Evolutionary conservation across 2,888 invertebrate species (phyloP), one percentile per base, ranked within the genome.

Genomic region (Zele albiditarsus): DNA sequence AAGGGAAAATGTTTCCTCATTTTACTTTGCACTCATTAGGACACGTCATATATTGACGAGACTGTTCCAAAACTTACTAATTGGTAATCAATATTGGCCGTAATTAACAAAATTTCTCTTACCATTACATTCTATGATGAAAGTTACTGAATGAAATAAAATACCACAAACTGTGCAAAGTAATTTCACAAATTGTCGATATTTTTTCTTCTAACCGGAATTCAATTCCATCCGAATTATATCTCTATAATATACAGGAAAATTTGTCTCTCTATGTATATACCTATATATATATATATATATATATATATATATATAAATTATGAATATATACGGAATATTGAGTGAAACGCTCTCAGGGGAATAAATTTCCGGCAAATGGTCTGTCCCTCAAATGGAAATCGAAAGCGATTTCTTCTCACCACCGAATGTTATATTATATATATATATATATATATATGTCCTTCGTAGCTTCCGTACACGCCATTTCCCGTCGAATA

Each of bases 401-500:
- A 62, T 42, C 28, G n/a, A 46, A 62, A 63, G 33, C 12, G 16
- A 27, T 62, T 71, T 62, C 31, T 71, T 62, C 33, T 62, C 28
- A n/a, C 20, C n/a, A 53, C 28, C 8, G 12, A 33, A n/a, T 42
- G 20, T 4, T 31, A 25, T 70, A n/a, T 38, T 57, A 53, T 38
- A 69, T 58, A 10, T 38, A 28, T 16, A 28, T 57, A 53, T 57
- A 33, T 38, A 58, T 14, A 27, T 1, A 28, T 28, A 62, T 65
- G 74, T 74, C 74, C 70, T 74, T 74, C 65, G 58, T 70, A 57
- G 53, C 38, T 63, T 74, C 74, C 70, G 70, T 38, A 63, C 49
- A 65, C 62, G 62, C 74, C 65, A 70, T 74, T 74, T 74, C 74
- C 74, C 69, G 62, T 73, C 69, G 63, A 74, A 74, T 74, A 74